Evolutionary conservation across 2,113 vertebrate species (phyloP).

Genomic region (Opisthocomus hoazin): DNA sequence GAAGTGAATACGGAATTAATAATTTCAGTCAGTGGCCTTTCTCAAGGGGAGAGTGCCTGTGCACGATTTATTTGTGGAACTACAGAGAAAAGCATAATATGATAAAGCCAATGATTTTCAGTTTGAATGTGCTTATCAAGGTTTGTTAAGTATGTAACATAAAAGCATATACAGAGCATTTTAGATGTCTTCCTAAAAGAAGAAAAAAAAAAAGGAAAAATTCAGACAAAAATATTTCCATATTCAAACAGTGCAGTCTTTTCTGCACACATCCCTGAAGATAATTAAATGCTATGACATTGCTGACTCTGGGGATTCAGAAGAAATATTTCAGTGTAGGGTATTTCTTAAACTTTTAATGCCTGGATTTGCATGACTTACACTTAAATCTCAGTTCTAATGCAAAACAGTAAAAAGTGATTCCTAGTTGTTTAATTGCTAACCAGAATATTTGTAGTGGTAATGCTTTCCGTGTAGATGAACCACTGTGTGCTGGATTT

Average conservation of each 20-base stretch:
- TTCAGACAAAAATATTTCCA: background rate
- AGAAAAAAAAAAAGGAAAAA: background rate
- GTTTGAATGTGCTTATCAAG: background rate
- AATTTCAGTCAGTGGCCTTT: background rate
- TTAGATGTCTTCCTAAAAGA: background rate
- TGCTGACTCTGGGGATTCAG: background rate
- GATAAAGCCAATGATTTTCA: background rate
- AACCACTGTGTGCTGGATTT: background rate
- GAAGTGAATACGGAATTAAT: background rate
- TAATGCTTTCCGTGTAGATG: background rate
- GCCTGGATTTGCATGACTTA: background rate
- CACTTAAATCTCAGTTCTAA: background rate
- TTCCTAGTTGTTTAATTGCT: background rate
- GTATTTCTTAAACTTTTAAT: background rate
- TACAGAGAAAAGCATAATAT: background rate
- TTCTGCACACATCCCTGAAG: background rate
- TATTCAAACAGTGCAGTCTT: background rate
- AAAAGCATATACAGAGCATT: background rate
- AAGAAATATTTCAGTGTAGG: background rate
- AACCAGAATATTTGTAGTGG: background rate
- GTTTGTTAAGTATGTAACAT: background rate
- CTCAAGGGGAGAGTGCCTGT: background rate
- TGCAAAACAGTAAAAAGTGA: background rate
- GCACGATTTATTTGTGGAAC: background rate
- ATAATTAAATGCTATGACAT: background rate